phyloP scores from a whole-genome alignment of 2,888 invertebrate species.

The Ctenicera cuprea region DNA sequence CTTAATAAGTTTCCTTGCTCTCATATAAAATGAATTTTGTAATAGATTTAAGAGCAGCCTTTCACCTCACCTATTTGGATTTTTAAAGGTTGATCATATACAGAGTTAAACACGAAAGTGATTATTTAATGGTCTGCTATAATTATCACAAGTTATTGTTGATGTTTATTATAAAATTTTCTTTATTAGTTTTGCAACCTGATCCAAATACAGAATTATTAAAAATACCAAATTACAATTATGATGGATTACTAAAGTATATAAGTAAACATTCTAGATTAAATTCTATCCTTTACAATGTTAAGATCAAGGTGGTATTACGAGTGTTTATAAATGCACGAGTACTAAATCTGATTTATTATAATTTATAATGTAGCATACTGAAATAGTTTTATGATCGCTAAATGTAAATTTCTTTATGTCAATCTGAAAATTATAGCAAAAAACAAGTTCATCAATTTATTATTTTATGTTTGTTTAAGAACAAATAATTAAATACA shows the following conservation, averaged over 20 bases:
- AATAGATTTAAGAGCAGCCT: too few species aligned
- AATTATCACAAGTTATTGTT: too few species aligned
- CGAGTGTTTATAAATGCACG: conserved; percentile 53
- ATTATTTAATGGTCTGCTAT: too few species aligned
- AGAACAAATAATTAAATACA: not conserved
- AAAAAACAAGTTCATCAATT: conserved; percentile 4
- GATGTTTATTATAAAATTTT: too few species aligned
- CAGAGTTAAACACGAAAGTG: too few species aligned
- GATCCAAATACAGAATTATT: too few species aligned
- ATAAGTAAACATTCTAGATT: not conserved
- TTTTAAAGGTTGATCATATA: too few species aligned
- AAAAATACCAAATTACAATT: too few species aligned
- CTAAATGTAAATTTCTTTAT: conserved; percentile 10
- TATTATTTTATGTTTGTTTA: not conserved
- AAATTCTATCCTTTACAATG: conserved; percentile 46
- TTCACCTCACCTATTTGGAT: too few species aligned
- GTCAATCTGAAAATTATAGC: not conserved
- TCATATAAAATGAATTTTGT: too few species aligned
- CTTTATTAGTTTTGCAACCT: too few species aligned
- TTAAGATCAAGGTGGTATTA: conserved; percentile 62
- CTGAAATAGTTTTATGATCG: conserved; percentile 9
- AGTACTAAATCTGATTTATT: conserved; percentile 48
- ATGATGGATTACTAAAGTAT: too few species aligned
- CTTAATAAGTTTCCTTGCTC: not conserved
- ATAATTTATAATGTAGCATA: not conserved